Percentiles rank a stretch among this genome's conserved stretches.
These are phyloP conservation scores for Remorina albescens DNA, from an alignment of 2,797 vertebrate genomes.

Conservation along the genomic window DNA sequence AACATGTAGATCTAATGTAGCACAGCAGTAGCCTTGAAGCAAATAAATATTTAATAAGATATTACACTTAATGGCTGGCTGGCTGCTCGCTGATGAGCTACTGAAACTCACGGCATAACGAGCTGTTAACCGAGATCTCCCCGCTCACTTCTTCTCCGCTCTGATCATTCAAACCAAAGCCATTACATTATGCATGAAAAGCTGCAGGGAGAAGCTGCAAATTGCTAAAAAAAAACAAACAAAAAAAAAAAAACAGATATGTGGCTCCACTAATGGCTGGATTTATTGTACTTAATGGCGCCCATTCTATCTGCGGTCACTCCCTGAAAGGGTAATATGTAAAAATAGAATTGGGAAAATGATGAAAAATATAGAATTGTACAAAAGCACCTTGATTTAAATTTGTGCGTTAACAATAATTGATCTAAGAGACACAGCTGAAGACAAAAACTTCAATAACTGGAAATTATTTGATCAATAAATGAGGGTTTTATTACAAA, in stretches of 20 bases:
- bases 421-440: slow-evolving; percentile 1
- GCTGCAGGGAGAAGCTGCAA: slow-evolving; percentile 70
- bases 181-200: slow-evolving; percentile 79
- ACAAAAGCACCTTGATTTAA: slow-evolving; percentile 20
- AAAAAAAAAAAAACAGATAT: slow-evolving; percentile 67
- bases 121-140: slow-evolving; percentile 64
- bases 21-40: slow-evolving; percentile 63
- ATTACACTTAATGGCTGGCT: slow-evolving; percentile 77
- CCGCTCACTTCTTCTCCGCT: slow-evolving; percentile 50
- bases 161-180: slow-evolving; percentile 72
- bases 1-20: slow-evolving; percentile 72
- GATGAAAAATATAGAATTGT: slow-evolving; percentile 7
- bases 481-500: not conserved
- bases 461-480: not conserved
- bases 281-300: slow-evolving; percentile 69
- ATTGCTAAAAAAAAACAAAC: slow-evolving; percentile 65
- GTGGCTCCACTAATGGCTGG: slow-evolving; percentile 70
- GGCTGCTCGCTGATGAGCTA: slow-evolving; percentile 72
- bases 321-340: slow-evolving; percentile 38
- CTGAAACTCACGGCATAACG: slow-evolving; percentile 62
- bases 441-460: slow-evolving; percentile 9
- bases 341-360: slow-evolving; percentile 37
- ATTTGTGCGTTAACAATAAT: slow-evolving; percentile 18
- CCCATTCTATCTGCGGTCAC: slow-evolving; percentile 41
- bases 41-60: slow-evolving; percentile 82